Percentiles rank a stretch among this genome's conserved stretches.
Evolutionary conservation across 92 coral and sea anemone species (phyloP).

Genomic region (Desmophyllum pertusum): DNA sequence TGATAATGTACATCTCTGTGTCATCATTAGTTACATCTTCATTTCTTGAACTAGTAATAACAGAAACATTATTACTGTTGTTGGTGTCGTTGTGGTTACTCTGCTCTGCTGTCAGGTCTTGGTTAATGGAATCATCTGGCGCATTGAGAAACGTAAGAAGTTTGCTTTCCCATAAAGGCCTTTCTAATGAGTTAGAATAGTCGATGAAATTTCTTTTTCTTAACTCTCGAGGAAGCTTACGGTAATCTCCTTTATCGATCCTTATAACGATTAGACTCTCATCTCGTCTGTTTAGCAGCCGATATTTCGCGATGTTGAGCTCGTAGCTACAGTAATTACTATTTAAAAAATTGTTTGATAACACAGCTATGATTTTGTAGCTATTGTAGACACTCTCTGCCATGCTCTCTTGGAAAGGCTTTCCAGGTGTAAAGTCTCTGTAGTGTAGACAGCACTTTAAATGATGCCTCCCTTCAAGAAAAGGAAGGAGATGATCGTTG

Average conservation of each 20-base stretch:
- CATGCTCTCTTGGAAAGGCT: conserved; percentile 18
- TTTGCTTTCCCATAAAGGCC: conserved; percentile 19
- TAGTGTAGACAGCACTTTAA: conserved; percentile 33
- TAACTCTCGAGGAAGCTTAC: background rate
- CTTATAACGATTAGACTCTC: conserved; percentile 17
- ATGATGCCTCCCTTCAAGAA: conserved; percentile 12
- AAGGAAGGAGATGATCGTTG: background rate
- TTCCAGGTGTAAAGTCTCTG: conserved; percentile 39
- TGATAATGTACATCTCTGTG: background rate
- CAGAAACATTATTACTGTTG: background rate
- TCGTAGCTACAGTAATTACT: conserved; percentile 25
- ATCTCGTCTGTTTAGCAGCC: conserved; percentile 1
- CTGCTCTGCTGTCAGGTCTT: background rate
- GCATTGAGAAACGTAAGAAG: background rate
- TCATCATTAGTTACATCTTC: background rate
- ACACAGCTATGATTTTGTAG: conserved; percentile 27
- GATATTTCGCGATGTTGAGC: conserved; percentile 16
- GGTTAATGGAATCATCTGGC: background rate
- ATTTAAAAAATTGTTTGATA: conserved; percentile 18
- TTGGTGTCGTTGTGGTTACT: background rate
- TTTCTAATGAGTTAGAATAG: background rate
- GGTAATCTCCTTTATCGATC: conserved; percentile 3
- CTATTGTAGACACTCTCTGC: conserved; percentile 17
- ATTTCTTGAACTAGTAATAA: background rate
- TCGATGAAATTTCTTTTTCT: conserved; percentile 21